phyloP scores from a whole-genome alignment of 1,140 invertebrate genomes.

The Laodelphax striatellus region DNA sequence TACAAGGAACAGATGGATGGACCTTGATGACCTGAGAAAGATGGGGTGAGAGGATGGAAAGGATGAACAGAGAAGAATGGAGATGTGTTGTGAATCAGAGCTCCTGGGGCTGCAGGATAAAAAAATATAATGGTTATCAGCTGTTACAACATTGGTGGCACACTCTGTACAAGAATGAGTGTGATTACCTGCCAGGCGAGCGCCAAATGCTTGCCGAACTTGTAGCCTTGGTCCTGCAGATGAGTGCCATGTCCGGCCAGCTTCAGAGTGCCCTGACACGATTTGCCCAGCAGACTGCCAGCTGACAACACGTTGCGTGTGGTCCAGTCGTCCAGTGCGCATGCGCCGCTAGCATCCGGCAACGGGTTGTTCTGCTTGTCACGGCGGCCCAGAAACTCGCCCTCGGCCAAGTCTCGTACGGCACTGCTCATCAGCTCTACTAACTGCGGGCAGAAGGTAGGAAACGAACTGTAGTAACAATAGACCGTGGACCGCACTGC shows the following conservation, averaged over 20 bases:
- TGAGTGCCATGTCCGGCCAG: slow-evolving; percentile 58
- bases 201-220: slow-evolving; percentile 86
- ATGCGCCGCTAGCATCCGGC: slow-evolving; percentile 44
- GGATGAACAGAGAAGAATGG: too few species aligned
- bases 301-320: slow-evolving; percentile 68
- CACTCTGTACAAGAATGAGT: too few species aligned
- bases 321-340: slow-evolving; percentile 71
- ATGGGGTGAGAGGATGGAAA: too few species aligned
- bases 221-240: slow-evolving; percentile 49
- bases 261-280: slow-evolving; percentile 73
- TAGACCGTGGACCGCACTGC: too few species aligned
- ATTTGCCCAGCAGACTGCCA: slow-evolving; percentile 74
- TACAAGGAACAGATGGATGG: too few species aligned
- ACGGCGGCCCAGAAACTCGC: slow-evolving; percentile 75
- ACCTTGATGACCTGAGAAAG: too few species aligned
- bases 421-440: slow-evolving; percentile 82
- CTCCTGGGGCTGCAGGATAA: too few species aligned
- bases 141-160: too few species aligned
- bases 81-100: too few species aligned
- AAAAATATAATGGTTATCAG: too few species aligned
- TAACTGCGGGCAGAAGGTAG: slow-evolving; percentile 44
- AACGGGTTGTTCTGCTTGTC: slow-evolving; percentile 76
- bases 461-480: too few species aligned
- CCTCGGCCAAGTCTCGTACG: slow-evolving; percentile 74
- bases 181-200: slow-evolving; percentile 82